phyloP scores from a whole-genome alignment of 2,797 vertebrate genomes.

The Sebastes oblongus region DNA sequence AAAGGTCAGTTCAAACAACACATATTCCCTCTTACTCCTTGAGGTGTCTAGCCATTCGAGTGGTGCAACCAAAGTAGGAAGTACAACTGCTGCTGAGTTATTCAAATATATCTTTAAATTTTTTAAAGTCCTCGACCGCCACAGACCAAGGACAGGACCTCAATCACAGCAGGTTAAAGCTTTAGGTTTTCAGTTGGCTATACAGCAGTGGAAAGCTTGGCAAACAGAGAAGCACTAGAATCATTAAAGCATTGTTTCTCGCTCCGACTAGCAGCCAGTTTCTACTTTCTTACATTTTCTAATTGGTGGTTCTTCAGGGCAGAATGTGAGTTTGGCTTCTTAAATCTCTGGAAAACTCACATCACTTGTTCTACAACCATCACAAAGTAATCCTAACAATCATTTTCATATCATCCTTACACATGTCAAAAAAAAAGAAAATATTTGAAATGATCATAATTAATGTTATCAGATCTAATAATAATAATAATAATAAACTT shows the following conservation, averaged over 20 bases:
- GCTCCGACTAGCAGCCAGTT: slow-evolving; percentile 71
- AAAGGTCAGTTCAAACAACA: not conserved
- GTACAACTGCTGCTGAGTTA: not conserved
- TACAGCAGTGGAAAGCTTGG: slow-evolving; percentile 7
- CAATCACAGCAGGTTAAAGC: slow-evolving; percentile 63
- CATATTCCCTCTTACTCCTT: not conserved
- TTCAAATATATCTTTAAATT: not conserved
- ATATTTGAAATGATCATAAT: slow-evolving; percentile 37
- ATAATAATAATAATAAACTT: slow-evolving; percentile 49
- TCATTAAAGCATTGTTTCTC: slow-evolving; percentile 74
- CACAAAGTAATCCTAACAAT: slow-evolving; percentile 55
- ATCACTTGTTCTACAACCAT: slow-evolving; percentile 37
- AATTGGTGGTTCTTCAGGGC: slow-evolving; percentile 39
- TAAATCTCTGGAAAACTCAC: slow-evolving; percentile 41
- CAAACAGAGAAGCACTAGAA: slow-evolving; percentile 48
- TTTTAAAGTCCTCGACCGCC: not conserved
- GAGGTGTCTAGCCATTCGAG: not conserved
- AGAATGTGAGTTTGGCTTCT: slow-evolving; percentile 28
- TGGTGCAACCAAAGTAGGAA: not conserved
- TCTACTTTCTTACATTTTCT: slow-evolving; percentile 72
- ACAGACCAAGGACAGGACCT: too few species aligned
- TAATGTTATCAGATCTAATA: slow-evolving; percentile 43
- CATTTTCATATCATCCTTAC: slow-evolving; percentile 55
- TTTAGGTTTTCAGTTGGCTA: slow-evolving; percentile 62
- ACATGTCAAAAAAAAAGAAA: slow-evolving; percentile 44